Base-by-base conservation (phyloP, 1,140 invertebrate species). In the Thaumetopoea pityocampa region DNA sequence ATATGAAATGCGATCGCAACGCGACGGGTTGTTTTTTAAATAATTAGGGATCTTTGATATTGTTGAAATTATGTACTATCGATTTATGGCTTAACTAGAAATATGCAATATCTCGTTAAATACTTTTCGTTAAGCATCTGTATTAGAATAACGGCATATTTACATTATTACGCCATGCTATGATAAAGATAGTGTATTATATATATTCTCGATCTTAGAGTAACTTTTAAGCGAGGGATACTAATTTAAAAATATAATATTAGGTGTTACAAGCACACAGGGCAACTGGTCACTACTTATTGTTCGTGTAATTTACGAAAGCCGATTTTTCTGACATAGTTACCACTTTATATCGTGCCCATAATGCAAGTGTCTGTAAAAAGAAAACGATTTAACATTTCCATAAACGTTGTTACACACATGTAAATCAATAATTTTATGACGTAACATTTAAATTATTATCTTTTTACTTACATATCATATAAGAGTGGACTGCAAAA, bases 1-100 rank as follows among this genome's bases (percentile, higher is more conserved):
- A 84, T 80, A 80, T 80, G 77, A 71, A 54, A 58, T 49, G 69
- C 67, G 71, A 66, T 74, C 67, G 58, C 63, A 64, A 11, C 53
- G 33, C 51, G 37, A 52, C 36, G 26, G 46, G 27, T 40, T 54
- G 40, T 17, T 48, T 61, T 61, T 68, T 73, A 83, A 74, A 81
- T 79, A 76, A 80, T 74, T 69, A 73, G 67, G 79, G 67, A 61
- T 71, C 63, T 80, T 80, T 83, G 79, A 80, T 83, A 83, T 77
- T 83, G 70, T 79, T 80, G 73, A 60, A 64, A 72, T 69, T 70
- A 77, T 77, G 76, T 80, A 80, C 79, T 83, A 80, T 79, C 72
- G 79, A 74, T 79, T 79, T 71, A 78, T 52, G 61, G 73, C 67
- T 83, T 77, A 63, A 64, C 74, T 80, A 83, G 67, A 60, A 63